These are phyloP conservation scores for Actias luna DNA, from an alignment of 2,888 invertebrate genomes.

Conservation along the genomic window DNA sequence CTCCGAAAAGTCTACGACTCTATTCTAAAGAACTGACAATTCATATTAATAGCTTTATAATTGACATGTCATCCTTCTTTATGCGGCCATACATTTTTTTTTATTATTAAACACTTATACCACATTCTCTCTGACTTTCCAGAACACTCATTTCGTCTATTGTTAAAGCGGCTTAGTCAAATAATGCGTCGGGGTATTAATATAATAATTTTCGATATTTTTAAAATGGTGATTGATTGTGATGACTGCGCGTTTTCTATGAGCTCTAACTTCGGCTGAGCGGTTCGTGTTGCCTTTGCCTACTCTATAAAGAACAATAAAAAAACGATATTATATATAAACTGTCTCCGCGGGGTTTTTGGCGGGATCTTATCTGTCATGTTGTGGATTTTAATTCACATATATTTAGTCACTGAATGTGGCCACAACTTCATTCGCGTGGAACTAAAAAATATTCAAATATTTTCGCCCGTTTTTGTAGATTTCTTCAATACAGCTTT, in stretches of 20 bases:
- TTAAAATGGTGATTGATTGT: slow-evolving; percentile 78
- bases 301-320: not conserved
- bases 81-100: slow-evolving; percentile 41
- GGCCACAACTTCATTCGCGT: too few relatives aligned
- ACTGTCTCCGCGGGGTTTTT: not conserved
- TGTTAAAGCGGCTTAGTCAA: slow-evolving; percentile 73
- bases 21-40: slow-evolving; percentile 33
- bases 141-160: slow-evolving; percentile 65
- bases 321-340: not conserved
- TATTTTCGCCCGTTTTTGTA: too few relatives aligned
- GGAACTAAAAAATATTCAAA: too few relatives aligned
- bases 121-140: slow-evolving; percentile 37
- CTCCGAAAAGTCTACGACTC: slow-evolving; percentile 58
- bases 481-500: too few relatives aligned
- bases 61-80: slow-evolving; percentile 73
- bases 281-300: slow-evolving; percentile 4
- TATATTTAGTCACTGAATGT: not conserved
- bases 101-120: not conserved
- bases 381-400: not conserved
- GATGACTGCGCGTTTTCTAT: slow-evolving; percentile 63
- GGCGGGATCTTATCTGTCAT: not conserved
- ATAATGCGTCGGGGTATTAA: slow-evolving; percentile 75
- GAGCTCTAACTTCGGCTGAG: slow-evolving; percentile 24
- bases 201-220: slow-evolving; percentile 75
- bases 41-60: slow-evolving; percentile 71